Evolutionary conservation across 2,113 vertebrate genomes (phyloP), one percentile per base, ranked within the genome.

Genomic region (Pelobates fuscus): DNA sequence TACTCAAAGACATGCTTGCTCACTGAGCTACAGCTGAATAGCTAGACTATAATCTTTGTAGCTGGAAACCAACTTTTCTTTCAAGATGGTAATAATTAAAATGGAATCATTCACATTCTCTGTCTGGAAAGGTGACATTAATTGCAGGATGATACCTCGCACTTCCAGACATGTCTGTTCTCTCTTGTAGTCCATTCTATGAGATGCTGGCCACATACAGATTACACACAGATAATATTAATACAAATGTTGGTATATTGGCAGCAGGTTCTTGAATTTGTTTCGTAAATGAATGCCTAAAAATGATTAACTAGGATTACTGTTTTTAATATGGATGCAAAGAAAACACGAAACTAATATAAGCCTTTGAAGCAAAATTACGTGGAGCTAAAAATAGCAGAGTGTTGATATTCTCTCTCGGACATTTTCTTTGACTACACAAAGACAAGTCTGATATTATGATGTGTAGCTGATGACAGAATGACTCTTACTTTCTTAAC

Each of bases 381-480:
- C 54, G 29, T 60, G 55, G 30, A 52, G 29, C 54, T 68, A 77
- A 77, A 77, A 68, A 77, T 77, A 77, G 67, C 67, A 55, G n/a
- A 25, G 73, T 68, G 73, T 68, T 77, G 73, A 77, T 61, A 49
- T 68, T 65, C 65, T 61, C 55, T 68, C 37, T 29, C 52, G 41
- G 55, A 67, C 54, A 7, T 46, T 76, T 26, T 59, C 52, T 67
- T 66, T 67, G 24, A 26, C 32, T 20, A 41, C n/a, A 49, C 73
- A 61, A 52, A 77, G 73, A 68, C 64, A 37, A 21, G 63, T 49
- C 73, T 77, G 64, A 61, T 60, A 52, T 25, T 27, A 32, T 77
- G 73, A 77, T 77, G 64, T 68, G 73, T 44, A 77, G 65, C 41
- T 77, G 73, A 77, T 77, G 73, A 77, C 73, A 68, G 73, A 67